Evolutionary conservation across 2,888 invertebrate genomes (phyloP), one percentile per base, ranked within the genome.

Genomic region (Drosophila trichaetosa): DNA sequence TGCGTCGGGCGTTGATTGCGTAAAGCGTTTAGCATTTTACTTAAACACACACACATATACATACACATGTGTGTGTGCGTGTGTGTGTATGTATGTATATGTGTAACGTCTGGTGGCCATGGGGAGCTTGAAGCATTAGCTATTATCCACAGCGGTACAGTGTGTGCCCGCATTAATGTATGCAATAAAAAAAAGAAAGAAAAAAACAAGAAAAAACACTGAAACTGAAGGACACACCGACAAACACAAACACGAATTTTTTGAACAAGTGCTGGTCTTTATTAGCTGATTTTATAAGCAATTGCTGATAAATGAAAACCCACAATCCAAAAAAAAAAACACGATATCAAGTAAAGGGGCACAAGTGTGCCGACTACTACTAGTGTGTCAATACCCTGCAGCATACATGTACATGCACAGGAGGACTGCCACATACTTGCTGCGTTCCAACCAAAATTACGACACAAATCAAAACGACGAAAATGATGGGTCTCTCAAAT

Each of bases 1-100:
- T 54, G 82, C 66, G 65, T 64, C 57, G 79, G 52, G 46, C 52
- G 79, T 34, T 78, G 78, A 78, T 78, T 78, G 78, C 78, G 78
- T 78, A 78, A 78, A 78, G 31, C 73, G 54, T 78, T 81, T 60
- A 77, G 52, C 53, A 67, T 77, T 81, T 67, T 58, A 67, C 81
- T 80, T 61, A 61, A 75, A 62, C 74, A 56, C 65, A 60, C 42
- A 58, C 8, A 21, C 7, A 7, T 21, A 42, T 1, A 0, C 13
- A 42, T 13, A 13, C 11, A 21, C 21, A 42, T 11, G 8, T 21
- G 16, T 7, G 36, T 16, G 16, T 6, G 16, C 6, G 34, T 36
- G 36, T 6, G 6, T 21, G 21, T 21, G 16, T 46, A 2, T 46
- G 46, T 24, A 16, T 27, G 46, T 7, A n/a, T n/a, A n/a, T n/a